Base-by-base conservation (phyloP, 2,797 vertebrate species). In the Darevskia mixta region DNA sequence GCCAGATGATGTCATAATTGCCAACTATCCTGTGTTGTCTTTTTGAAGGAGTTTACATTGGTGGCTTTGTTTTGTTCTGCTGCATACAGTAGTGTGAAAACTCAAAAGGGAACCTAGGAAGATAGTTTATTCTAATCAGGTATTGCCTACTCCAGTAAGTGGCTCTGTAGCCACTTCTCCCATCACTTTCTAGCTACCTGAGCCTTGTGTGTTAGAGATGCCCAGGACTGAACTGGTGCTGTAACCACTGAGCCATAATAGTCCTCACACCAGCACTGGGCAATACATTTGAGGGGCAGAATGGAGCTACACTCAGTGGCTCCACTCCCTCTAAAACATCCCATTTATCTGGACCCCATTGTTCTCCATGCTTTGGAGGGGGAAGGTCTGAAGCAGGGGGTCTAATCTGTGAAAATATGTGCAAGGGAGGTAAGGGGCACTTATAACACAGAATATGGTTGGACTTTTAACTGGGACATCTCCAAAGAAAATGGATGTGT, bases 1-100 rank as follows among this genome's bases (percentile, higher is more conserved):
- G 29, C 3, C 6, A 86, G 13, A 91, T 90, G 58, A 81, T 20
- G 41, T 75, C 79, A 88, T 86, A 91, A 61, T 32, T 61, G 17
- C 49, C 15, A 32, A 35, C 2, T 27, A n/a, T 23, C 20, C 23
- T 86, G 25, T 72, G 38, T 8, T 13, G 35, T 72, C 27, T 61
- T 79, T 41, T 79, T 41, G 20, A n/a, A 83, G 11, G 23, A 79
- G 41, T 38, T 20, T 15, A 71, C 4, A 66, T 9, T 15, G 35
- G 7, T 20, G 5, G 5, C 18, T 45, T 81, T 58, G 35, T 75
- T 32, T 25, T 29, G 11, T 58, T 82, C 77, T 41, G 9, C 8
- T 79, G 38, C 9, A 55, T 55, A 38, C 20, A 55, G 13, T 79
- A 72, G 43, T 67, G 41, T 82, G 41, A 83, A 64, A 29, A 32